Conservation (phyloP, 1,140 invertebrate species). For the Heliothis subflexa region DNA sequence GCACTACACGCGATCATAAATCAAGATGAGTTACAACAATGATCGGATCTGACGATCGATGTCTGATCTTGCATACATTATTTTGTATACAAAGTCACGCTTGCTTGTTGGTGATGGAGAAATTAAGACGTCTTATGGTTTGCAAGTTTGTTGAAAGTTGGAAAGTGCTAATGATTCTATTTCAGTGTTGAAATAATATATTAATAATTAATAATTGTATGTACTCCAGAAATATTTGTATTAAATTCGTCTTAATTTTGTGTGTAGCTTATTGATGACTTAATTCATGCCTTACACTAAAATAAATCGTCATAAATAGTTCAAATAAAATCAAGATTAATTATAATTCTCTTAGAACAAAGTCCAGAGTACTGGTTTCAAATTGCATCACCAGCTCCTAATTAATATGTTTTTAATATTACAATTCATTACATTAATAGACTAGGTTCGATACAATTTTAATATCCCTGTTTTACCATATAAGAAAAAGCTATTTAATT, state of each 20-base stretch:
- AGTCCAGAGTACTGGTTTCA: background rate
- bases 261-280: too few relatives aligned
- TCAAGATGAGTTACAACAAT: slow-evolving; percentile 79
- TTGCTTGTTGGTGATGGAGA: background rate
- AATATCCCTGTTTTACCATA: slow-evolving; percentile 13
- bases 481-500: slow-evolving; percentile 21
- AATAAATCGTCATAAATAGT: background rate
- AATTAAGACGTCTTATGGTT: background rate
- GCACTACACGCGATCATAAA: slow-evolving; percentile 71
- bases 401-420: background rate
- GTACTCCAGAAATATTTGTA: too few relatives aligned
- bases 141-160: background rate
- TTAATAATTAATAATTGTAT: too few relatives aligned
- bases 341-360: too few relatives aligned
- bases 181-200: too few relatives aligned
- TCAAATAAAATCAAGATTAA: background rate
- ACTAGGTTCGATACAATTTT: background rate
- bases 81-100: slow-evolving; percentile 17
- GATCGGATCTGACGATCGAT: slow-evolving; percentile 72
- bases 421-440: background rate
- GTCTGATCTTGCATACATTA: slow-evolving; percentile 71
- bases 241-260: too few relatives aligned
- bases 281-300: too few relatives aligned
- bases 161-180: too few relatives aligned
- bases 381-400: background rate